Base-by-base conservation (phyloP, 2,113 vertebrate genomes). In the Mustela lutreola region DNA sequence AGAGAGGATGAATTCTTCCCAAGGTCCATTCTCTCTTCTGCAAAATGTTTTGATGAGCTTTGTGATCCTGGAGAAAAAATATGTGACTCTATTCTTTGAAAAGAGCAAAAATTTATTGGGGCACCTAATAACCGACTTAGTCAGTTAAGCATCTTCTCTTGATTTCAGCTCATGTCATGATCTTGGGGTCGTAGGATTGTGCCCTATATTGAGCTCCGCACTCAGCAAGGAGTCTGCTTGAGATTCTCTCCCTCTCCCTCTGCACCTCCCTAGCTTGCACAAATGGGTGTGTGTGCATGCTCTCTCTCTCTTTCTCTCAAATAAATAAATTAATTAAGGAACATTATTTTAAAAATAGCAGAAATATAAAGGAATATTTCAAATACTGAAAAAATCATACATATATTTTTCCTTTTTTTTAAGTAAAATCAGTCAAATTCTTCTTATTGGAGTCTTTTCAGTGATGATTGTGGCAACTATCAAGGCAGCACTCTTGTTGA, bases 31-130 rank as follows among this genome's bases (percentile, higher is more conserved):
- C 8, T 18, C 39, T 97, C 16, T 42, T 42, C 73, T 89, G 60
- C 24, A 95, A 82, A 96, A 92, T 50, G 24, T 15, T 85, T 87
- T 58, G 5, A 93, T 53, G 14, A 89, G 65, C 63, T 95, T 75
- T 50, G 26, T 70, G 71, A 90, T 28, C 48, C 11, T 81, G 33
- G 48, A 71, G 65, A 63, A 1, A 1, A 1, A 85, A 91, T 79
- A n/a, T 63, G 14, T 67, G 73, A 82, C 45, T 93, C 42, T 31
- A 22, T 14, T 79, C 19, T 81, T 18, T 9, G 81, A 71, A 60
- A 91, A 86, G 53, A 92, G 16, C 48, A 60, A 22, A 93, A 76
- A 2, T 60, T 36, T 70, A 36, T 36, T 36, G 33, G 67, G 33
- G 67, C 1, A 4, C 67, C 33, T 70, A 16, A n/a, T 53, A 56